Base-by-base conservation (phyloP, 2,888 invertebrate species). In the Eupithecia tripunctaria region DNA sequence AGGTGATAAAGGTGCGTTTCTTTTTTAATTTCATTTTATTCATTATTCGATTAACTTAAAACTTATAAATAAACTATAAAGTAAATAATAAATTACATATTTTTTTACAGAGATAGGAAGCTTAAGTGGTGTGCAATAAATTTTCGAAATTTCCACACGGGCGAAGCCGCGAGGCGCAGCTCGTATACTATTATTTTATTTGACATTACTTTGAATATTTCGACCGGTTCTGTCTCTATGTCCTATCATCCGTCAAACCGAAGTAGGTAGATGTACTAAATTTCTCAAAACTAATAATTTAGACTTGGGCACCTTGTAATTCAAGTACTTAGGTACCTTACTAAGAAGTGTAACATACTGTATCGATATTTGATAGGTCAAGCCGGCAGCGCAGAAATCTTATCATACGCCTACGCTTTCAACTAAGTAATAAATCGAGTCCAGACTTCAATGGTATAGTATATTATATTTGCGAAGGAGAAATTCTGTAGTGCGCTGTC, bases 331-430 rank as follows among this genome's bases (percentile, higher is more conserved):
- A 15, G 15, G 8, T 38, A 41, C 7, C 62, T 69, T 63, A 73
- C 62, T 56, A 41, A 32, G 64, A 68, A 70, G 67, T 68, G 67
- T 73, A 68, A 70, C 67, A 73, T 68, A 71, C 38, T 68, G 71
- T 70, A 70, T 60, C 65, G 68, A 71, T 63, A 56, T 41, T 41
- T 14, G 68, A 70, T 72, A 68, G 70, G 67, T 38, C n/a, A 76
- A 77, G 78, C 43, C 71, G 70, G 66, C 72, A 74, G 79, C 12
- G n/a, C 84, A 81, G 71, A 63, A 83, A 84, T 85, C 86, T 88
- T 89, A 89, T 88, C 89, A 88, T 82, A 81, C 87, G 86, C 87
- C 89, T 86, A 91, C 88, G 89, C 89, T 84, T 86, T 84, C 84
- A 82, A 85, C 80, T 82, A 81, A 75, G 80, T 82, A 82, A 82